Evolutionary conservation across 2,113 vertebrate species (phyloP).

Genomic region (Vulpes lagopus): DNA sequence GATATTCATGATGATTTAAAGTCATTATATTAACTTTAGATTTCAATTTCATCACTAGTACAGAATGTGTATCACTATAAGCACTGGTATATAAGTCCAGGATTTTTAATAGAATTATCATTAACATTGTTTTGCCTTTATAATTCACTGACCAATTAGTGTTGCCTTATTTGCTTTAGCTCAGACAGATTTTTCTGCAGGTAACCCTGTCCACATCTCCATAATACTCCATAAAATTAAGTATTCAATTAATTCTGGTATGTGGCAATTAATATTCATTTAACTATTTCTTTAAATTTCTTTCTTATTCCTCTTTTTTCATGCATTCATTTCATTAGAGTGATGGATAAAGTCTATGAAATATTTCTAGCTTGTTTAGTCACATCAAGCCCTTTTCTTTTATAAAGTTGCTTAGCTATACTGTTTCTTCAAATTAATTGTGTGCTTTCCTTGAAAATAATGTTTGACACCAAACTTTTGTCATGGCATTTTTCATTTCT

Average conservation of each 20-base stretch:
- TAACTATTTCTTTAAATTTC: neutral
- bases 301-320: neutral
- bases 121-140: neutral
- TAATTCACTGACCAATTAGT: neutral
- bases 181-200: neutral
- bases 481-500: slow-evolving; percentile 29
- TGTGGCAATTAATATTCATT: neutral
- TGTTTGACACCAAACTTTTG: neutral
- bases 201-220: neutral
- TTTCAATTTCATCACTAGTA: no score
- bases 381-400: neutral
- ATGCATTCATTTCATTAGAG: neutral
- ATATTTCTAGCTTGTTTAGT: neutral
- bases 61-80: neutral
- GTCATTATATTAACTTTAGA: neutral
- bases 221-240: neutral
- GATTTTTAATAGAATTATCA: neutral
- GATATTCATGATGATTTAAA: neutral
- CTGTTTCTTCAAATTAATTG: neutral
- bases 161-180: neutral
- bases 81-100: neutral
- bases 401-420: neutral
- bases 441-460: neutral
- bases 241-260: neutral
- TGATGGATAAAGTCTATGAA: neutral